A percentile compares a stretch with the other conserved stretches of the same genome.
phyloP scores from a whole-genome alignment of 2,797 vertebrate species.

The Dallia pectoralis region DNA sequence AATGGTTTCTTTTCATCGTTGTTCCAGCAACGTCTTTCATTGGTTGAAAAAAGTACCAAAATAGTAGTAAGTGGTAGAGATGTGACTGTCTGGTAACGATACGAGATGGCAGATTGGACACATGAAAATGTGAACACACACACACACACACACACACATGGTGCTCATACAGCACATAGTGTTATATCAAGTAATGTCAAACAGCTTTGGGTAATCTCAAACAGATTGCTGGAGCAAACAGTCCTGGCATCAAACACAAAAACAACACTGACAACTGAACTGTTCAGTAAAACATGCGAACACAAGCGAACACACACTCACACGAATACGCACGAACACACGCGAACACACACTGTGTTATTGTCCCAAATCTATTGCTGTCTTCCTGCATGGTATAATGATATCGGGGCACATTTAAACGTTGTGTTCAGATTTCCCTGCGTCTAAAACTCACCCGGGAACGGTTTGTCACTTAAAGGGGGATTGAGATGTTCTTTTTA shows the following conservation, averaged over 20 bases:
- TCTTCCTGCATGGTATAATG: slow-evolving; percentile 61
- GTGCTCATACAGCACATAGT: slow-evolving; percentile 33
- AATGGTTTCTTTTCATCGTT: neutral
- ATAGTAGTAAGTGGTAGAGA: no score
- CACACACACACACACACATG: slow-evolving; percentile 18
- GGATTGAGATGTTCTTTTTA: slow-evolving; percentile 62
- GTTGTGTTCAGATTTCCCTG: slow-evolving; percentile 55
- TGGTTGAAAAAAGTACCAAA: neutral
- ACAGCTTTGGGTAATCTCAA: slow-evolving; percentile 55
- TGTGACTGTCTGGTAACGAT: neutral
- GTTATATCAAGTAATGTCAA: slow-evolving; percentile 50
- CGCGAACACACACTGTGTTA: slow-evolving; percentile 21
- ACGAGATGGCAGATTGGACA: no score
- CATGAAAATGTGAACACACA: neutral
- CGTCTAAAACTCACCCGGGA: slow-evolving; percentile 56
- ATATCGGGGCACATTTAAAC: slow-evolving; percentile 60
- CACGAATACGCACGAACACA: neutral
- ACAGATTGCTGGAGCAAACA: slow-evolving; percentile 62
- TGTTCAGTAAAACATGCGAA: slow-evolving; percentile 22
- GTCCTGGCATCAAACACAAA: slow-evolving; percentile 35
- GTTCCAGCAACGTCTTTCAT: neutral
- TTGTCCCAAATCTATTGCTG: slow-evolving; percentile 49
- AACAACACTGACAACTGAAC: slow-evolving; percentile 23
- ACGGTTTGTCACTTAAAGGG: slow-evolving; percentile 65
- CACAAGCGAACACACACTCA: slow-evolving; percentile 5